Evolutionary conservation across 2,113 vertebrate genomes (phyloP), one percentile per base, ranked within the genome.

Genomic region (Pogonocichla stellata): DNA sequence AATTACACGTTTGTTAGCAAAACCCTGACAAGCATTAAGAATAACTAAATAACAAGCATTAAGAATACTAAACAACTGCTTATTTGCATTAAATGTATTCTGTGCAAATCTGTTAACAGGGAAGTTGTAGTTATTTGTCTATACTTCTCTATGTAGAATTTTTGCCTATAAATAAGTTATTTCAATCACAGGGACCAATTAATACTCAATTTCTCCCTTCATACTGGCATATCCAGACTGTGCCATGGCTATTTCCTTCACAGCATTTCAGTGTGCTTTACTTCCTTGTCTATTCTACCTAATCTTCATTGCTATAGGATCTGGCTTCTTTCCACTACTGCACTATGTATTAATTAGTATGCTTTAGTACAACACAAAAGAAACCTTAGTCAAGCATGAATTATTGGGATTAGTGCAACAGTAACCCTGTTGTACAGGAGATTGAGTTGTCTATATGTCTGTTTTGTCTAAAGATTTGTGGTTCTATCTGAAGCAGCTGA

Each of bases 1-100:
- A 96, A 96, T 95, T 81, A 91, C 94, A 94, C 12, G 9, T 72
- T 82, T 97, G 86, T 95, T 93, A 96, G 57, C 61, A 94, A 88
- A 84, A 36, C 33, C 36, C 43, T 95, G 80, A 77, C 50, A 90
- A 65, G 54, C 19, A 57, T 91, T 95, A 91, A 88, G 61, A 95
- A 81, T 67, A 81, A 77, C 73, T n/a, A n/a, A n/a, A n/a, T n/a
- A n/a, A 77, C 50, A 90, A 65, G 54, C 19, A 57, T 91, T 95
- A 91, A 88, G 61, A 95, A 10, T 61, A 91, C 91, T 91, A 93
- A 96, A 88, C 67, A 95, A 79, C 42, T 86, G 20, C 42, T 90
- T 60, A 84, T 93, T 93, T 90, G 12, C 10, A 94, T 95, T 95
- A 90, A 84, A 95, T 93, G 7, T 45, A 10, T 82, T 90, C 71